Base-by-base conservation (phyloP, 2,113 vertebrate species). In the Bujurquina vittata region DNA sequence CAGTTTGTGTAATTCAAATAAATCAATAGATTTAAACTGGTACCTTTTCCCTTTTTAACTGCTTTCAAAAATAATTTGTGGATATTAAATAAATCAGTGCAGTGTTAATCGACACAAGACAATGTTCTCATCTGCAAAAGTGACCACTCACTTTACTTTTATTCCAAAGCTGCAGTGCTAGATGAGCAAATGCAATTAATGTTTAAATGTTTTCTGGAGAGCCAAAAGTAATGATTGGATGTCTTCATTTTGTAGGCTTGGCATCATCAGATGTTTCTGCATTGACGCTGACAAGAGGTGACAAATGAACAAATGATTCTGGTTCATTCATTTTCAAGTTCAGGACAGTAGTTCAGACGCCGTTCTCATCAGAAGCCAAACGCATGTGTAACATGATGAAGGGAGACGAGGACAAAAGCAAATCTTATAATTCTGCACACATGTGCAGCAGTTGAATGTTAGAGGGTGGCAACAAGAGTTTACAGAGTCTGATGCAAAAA, bases 121-220 rank as follows among this genome's bases (percentile, higher is more conserved):
- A 49, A 62, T 29, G 59, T 78, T 74, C 75, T 89, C 46, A 54
- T 82, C 85, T 80, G 57, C 46, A 86, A 46, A 84, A 88, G 81
- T 82, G 82, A 87, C 84, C 58, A 60, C 72, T 84, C 80, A 65
- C 65, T 88, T 88, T 87, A 83, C 77, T 82, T 85, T 77, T 55
- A 75, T 69, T 81, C 77, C 77, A 86, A 79, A 84, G 65, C 26
- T 72, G 77, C 69, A 80, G 65, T 11, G 54, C 35, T 35, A 29
- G 40, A 89, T 85, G 82, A 87, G 79, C 61, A 81, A 86, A 90
- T 75, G 59, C 57, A 86, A 88, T 90, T 84, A 89, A 85, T 81
- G 80, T 75, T 75, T 79, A 79, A 90, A 63, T 26, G 63, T 86
- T 86, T 89, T 82, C 80, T 43, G 31, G 33, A 52, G 80, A 85